phyloP scores from a whole-genome alignment of 2,113 vertebrate species.

The Balaenoptera acutorostrata region DNA sequence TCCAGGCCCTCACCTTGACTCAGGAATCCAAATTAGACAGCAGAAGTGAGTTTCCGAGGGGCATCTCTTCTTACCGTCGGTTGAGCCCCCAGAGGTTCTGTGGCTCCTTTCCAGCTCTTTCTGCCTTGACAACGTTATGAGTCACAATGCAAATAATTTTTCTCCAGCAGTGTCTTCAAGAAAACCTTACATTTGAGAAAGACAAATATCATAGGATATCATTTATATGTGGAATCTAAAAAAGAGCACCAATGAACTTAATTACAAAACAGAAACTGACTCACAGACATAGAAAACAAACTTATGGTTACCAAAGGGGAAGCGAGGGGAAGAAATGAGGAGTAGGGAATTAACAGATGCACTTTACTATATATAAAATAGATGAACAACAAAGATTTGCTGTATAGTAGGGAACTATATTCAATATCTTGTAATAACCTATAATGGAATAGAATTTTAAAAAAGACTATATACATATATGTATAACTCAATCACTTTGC shows the following conservation, averaged over 20 bases:
- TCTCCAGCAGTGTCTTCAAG: not conserved
- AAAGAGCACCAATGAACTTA: not conserved
- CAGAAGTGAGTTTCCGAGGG: not conserved
- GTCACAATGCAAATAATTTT: not conserved
- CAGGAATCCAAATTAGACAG: not conserved
- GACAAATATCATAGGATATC: not conserved
- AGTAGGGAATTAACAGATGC: not conserved
- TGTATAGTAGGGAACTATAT: not conserved
- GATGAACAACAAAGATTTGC: not conserved
- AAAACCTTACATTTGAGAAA: not conserved
- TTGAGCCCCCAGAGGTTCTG: not conserved
- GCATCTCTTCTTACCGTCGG: not conserved
- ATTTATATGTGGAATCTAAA: not conserved
- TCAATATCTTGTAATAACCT: not conserved
- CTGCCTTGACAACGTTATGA: not conserved
- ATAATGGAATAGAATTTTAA: not conserved
- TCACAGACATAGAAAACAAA: not conserved
- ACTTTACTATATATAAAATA: too few species aligned
- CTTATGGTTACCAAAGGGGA: not conserved
- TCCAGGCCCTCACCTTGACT: not conserved
- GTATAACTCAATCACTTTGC: not conserved
- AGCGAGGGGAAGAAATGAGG: not conserved
- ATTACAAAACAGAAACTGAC: not conserved
- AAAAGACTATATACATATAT: too few species aligned
- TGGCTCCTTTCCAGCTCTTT: not conserved